A percentile compares a stretch with the other conserved stretches of the same genome.
Evolutionary conservation across 2,113 vertebrate species (phyloP).

Genomic region (Lampris incognitus): DNA sequence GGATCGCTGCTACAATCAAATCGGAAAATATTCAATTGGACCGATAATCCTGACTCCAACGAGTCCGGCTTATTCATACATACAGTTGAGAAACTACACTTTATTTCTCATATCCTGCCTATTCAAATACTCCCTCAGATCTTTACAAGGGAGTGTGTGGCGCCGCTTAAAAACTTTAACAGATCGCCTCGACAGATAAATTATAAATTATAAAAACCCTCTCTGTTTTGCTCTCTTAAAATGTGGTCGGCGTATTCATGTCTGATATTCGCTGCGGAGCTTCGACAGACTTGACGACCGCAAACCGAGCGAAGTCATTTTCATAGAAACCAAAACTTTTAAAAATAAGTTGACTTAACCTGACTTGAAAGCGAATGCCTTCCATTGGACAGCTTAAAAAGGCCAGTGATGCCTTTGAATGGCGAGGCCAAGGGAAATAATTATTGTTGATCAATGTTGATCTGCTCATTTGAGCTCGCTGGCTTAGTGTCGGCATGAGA

Average conservation of each 20-base stretch:
- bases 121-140: conserved; percentile 29
- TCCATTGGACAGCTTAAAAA: conserved; percentile 20
- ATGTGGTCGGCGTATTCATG: conserved; percentile 68
- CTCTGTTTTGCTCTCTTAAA: conserved; percentile 37
- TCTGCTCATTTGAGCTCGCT: conserved; percentile 45
- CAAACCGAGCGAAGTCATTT: conserved; percentile 64
- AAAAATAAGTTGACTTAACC: conserved; percentile 52
- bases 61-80: too few species aligned
- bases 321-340: conserved; percentile 57
- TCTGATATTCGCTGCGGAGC: conserved; percentile 57
- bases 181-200: conserved; percentile 62
- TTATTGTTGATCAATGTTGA: conserved; percentile 45
- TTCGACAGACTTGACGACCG: conserved; percentile 71
- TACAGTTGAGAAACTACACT: too few species aligned
- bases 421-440: conserved; percentile 39
- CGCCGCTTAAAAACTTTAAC: conserved; percentile 54
- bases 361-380: conserved; percentile 49
- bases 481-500: conserved; percentile 26
- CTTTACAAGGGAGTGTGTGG: conserved; percentile 46
- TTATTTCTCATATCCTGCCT: conserved; percentile 21
- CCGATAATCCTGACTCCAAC: too few species aligned
- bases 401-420: conserved; percentile 36
- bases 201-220: conserved; percentile 29
- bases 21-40: too few species aligned
- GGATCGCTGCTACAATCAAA: too few species aligned